Evolutionary conservation across 2,888 invertebrate genomes (phyloP).

Genomic region (Celastrina argiolus): DNA sequence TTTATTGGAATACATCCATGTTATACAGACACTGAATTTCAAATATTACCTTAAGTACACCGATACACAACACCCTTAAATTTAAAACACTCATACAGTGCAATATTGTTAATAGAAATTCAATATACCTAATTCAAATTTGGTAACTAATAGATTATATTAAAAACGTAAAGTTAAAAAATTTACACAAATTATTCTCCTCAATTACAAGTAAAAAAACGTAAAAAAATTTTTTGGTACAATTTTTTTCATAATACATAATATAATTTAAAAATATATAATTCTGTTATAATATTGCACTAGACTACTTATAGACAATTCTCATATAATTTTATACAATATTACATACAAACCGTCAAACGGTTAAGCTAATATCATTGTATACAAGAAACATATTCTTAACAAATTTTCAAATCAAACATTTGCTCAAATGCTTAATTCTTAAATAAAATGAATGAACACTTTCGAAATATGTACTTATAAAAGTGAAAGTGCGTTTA

Average conservation of each 20-base stretch:
- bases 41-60: conserved; percentile 14
- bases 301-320: neutral
- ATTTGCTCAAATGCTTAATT: too few species aligned
- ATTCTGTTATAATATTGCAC: neutral
- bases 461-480: too few species aligned
- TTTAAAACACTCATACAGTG: conserved; percentile 4
- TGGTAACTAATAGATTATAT: neutral
- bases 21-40: conserved; percentile 10
- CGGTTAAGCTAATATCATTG: neutral
- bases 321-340: neutral
- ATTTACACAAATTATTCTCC: neutral
- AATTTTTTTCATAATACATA: neutral
- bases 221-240: neutral
- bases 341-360: conserved; percentile 4
- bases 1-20: conserved; percentile 1
- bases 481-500: too few species aligned
- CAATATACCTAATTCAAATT: neutral
- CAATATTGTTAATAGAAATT: neutral
- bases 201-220: conserved; percentile 4
- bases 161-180: too few species aligned
- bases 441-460: too few species aligned
- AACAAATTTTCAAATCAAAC: neutral
- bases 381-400: neutral
- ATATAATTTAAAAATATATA: neutral
- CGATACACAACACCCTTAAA: conserved; percentile 9